phyloP scores from a whole-genome alignment of 2,888 invertebrate species.

The Phymatocera aterrima region DNA sequence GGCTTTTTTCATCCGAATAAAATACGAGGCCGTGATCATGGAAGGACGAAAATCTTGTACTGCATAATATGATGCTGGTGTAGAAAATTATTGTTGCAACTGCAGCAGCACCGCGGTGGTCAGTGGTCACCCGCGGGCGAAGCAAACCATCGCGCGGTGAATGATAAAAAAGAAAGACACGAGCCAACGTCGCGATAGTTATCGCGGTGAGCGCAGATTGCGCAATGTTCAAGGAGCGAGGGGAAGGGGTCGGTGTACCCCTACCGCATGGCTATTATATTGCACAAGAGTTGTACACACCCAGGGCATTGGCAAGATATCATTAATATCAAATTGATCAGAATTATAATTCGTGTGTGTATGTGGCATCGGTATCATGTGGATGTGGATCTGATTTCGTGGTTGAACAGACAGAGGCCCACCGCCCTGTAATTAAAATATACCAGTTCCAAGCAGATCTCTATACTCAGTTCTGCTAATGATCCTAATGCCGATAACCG shows the following conservation, averaged over 20 bases:
- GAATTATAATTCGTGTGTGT: conserved; percentile 35
- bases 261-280: conserved; percentile 28
- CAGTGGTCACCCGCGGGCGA: conserved; percentile 4
- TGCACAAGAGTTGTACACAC: conserved; percentile 34
- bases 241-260: conserved; percentile 21
- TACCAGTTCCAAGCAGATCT: neutral
- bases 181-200: conserved; percentile 22
- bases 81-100: neutral
- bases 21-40: neutral
- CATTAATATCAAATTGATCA: conserved; percentile 45
- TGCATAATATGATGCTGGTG: neutral
- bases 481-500: too few relatives aligned
- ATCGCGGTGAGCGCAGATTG: conserved; percentile 37
- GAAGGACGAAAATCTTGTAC: neutral
- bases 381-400: conserved; percentile 40
- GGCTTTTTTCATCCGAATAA: neutral
- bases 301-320: conserved; percentile 42
- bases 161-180: neutral
- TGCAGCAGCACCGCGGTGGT: neutral
- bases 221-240: conserved; percentile 6
- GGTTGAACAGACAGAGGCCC: neutral
- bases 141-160: neutral
- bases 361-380: conserved; percentile 32
- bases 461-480: conserved; percentile 10
- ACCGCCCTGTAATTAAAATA: conserved; percentile 55